Evolutionary conservation across 2,888 invertebrate species (phyloP).

Genomic region (Ennomos fuscantarius): DNA sequence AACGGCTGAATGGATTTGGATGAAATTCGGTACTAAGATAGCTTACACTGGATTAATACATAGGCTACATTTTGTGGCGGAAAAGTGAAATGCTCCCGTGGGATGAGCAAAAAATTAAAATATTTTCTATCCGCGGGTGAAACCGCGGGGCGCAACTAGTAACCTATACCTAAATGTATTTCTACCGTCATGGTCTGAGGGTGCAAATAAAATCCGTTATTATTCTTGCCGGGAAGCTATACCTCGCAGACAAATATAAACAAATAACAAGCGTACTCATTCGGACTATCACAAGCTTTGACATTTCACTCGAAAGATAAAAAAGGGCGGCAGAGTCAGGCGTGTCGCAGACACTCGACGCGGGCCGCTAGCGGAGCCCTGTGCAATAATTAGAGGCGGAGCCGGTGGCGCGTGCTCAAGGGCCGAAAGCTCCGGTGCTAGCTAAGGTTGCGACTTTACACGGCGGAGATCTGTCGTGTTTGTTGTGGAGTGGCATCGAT

Average conservation of each 20-base stretch:
- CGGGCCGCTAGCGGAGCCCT: conserved; percentile 45
- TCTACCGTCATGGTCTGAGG: too few relatives aligned
- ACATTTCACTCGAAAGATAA: conserved; percentile 31
- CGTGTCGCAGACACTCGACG: conserved; percentile 41
- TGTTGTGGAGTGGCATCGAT: conserved; percentile 23
- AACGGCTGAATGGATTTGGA: too few relatives aligned
- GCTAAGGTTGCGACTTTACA: conserved; percentile 33
- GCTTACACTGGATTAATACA: too few relatives aligned
- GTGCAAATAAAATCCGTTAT: too few relatives aligned
- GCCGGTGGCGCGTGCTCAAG: conserved; percentile 56
- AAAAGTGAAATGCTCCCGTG: too few relatives aligned
- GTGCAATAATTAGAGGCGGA: conserved; percentile 59
- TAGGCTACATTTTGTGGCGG: too few relatives aligned
- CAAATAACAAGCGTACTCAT: conserved; percentile 23
- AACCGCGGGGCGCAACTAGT: too few relatives aligned
- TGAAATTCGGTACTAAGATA: too few relatives aligned
- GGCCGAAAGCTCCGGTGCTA: conserved; percentile 27
- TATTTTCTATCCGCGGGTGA: too few relatives aligned
- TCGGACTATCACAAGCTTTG: conserved; percentile 24
- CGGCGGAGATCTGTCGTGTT: conserved; percentile 25
- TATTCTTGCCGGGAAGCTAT: too few relatives aligned
- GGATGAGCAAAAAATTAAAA: too few relatives aligned
- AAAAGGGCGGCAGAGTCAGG: conserved; percentile 21
- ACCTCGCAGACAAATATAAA: not conserved
- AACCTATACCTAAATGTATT: too few relatives aligned